Base-by-base conservation (phyloP, 2,888 invertebrate species). In the Graphium colonna region DNA sequence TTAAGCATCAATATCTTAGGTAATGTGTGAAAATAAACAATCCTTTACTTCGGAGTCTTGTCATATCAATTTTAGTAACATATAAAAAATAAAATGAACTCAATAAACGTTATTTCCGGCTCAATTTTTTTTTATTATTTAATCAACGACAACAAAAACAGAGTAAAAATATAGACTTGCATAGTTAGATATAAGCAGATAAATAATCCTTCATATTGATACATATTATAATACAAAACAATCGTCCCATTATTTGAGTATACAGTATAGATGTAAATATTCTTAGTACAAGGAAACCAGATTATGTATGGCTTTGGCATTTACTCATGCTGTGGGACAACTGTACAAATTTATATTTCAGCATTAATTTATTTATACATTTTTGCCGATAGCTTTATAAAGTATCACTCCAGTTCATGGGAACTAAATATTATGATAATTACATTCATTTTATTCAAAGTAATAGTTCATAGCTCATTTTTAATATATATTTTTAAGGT, bases 311-410 rank as follows among this genome's bases (percentile, higher is more conserved):
- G 15, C 13, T 12, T 28, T 26, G 39, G 51, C 55, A 59, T 61
- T 65, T 62, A 64, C 59, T 65, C 75, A 78, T 73, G 73, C 61
- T 78, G 73, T 71, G 74, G 73, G 76, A 77, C 79, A 76, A 70
- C 67, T 67, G 66, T 65, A 65, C 52, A 66, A 73, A 71, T 71
- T 75, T 73, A 73, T 70, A 69, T 71, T 71, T 73, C 77, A 78
- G 79, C 75, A 77, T 80, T 79, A 74, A 77, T 82, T 81, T 79
- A 81, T 83, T 81, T 85, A 80, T 82, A 87, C 82, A 87, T 82
- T 82, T 75, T 78, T 62, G 75, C 79, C 79, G 75, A 79, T 76
- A 79, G 75, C 78, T 75, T 78, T 71, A 67, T 72, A 76, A 77
- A 74, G 70, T 74, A 77, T 79, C 75, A 78, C 74, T 77, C 75